Evolutionary conservation across 2,113 vertebrate genomes (phyloP).

Genomic region (Rhynchomys soricoides): DNA sequence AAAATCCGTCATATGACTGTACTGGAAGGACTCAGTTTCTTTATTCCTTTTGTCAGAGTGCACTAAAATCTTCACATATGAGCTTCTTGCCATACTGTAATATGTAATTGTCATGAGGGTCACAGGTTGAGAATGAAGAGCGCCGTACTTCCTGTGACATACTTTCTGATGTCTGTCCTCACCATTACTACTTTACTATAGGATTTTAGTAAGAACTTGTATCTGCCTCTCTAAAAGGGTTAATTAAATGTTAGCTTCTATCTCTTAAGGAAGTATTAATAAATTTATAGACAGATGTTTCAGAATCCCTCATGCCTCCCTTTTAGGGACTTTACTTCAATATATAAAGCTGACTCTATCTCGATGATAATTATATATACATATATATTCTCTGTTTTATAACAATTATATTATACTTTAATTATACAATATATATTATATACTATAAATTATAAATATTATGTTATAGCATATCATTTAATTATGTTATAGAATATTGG

Average conservation of each 20-base stretch:
- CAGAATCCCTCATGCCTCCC: background rate
- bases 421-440: background rate
- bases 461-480: background rate
- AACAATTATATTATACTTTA: too few species aligned
- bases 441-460: background rate
- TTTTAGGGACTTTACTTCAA: background rate
- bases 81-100: background rate
- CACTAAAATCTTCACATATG: background rate
- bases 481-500: background rate
- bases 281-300: background rate
- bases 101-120: background rate
- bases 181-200: too few species aligned
- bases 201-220: too few species aligned
- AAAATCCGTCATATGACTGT: background rate
- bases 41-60: background rate
- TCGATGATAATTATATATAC: background rate
- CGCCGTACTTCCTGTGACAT: background rate
- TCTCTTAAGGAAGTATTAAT: background rate
- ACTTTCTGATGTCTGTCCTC: too few species aligned
- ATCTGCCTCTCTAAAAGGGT: too few species aligned
- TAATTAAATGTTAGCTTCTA: too few species aligned
- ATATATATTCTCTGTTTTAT: too few species aligned
- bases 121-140: background rate
- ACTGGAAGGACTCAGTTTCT: background rate
- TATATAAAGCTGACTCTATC: background rate